phyloP scores from a whole-genome alignment of 92 coral and sea anemone genomes.

The Anthopleura xanthogrammica region DNA sequence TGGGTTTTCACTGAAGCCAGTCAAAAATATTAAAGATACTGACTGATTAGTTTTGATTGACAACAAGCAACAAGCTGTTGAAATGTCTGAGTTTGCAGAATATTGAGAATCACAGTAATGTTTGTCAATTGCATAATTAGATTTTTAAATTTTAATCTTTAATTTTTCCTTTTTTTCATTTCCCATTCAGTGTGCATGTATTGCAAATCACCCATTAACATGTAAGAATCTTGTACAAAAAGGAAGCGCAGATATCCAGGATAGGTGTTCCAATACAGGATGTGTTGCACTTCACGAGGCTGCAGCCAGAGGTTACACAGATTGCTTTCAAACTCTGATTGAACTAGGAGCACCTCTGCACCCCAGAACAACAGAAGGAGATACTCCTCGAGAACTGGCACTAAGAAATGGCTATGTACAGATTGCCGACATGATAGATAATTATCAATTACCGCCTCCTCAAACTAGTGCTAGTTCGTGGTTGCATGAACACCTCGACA shows the following conservation, averaged over 20 bases:
- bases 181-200: constrained; percentile 72
- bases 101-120: too few species aligned
- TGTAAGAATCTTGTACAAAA: constrained; percentile 66
- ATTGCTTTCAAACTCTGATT: constrained; percentile 69
- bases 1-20: too few species aligned
- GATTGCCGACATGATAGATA: constrained; percentile 79
- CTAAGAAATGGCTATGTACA: constrained; percentile 72
- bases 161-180: background rate
- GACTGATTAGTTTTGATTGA: too few species aligned
- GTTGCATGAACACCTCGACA: constrained; percentile 91
- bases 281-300: constrained; percentile 91
- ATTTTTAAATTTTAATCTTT: too few species aligned
- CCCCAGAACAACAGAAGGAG: constrained; percentile 91
- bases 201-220: constrained; percentile 62
- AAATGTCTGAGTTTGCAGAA: too few species aligned
- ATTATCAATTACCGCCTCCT: constrained; percentile 73
- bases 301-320: constrained; percentile 77
- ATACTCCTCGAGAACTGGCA: constrained; percentile 96
- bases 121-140: background rate
- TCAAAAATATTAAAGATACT: too few species aligned
- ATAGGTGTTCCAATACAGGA: constrained; percentile 79
- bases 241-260: constrained; percentile 88
- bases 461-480: constrained; percentile 73
- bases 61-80: too few species aligned
- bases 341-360: constrained; percentile 93